Base-by-base conservation (phyloP, 1,140 invertebrate species). In the Drosophila simulans region DNA sequence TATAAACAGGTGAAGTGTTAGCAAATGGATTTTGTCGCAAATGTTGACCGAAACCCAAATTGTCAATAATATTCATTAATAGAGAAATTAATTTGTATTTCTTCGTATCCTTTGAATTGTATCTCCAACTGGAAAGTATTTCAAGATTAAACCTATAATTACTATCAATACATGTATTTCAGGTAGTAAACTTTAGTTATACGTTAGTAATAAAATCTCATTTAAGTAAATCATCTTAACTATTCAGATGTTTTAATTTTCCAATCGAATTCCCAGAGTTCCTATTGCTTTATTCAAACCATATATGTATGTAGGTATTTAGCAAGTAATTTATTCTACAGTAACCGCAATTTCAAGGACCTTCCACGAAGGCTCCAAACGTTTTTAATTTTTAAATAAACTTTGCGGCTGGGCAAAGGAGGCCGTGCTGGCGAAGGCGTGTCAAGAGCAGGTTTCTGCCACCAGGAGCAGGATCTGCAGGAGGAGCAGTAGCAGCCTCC, bases 361-460 rank as follows among this genome's bases (percentile, higher is more conserved):
- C 34, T 53, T 31, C 11, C 39, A 42, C 27, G 31, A 34, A 20
- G 54, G 49, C 48, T 53, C 45, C 3, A 27, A 49, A 78, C 60
- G 70, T 68, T 81, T 86, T 86, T 88, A 86, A 86, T 86, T 88
- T 88, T 58, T 76, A 86, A 86, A 88, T 88, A 88, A 86, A 86
- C 83, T 78, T 76, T 86, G 78, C 51, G 75, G 75, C 78, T 72
- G 71, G 13, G 35, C 15, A 34, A 22, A 31, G 60, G 35, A 22
- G 20, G 31, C 60, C 60, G 40, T 39, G 46, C 27, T 39, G 59
- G 71, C 56, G 69, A 62, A 66, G 48, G 45, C 65, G 69, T 77
- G 82, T 86, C 82, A 86, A 68, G 78, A 77, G 65, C 82, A 81
- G 81, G 52, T 35, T 39, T 13, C 68, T 69, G 62, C 43, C 73